These are phyloP conservation scores for Lasiommata megera DNA, from an alignment of 2,888 invertebrate genomes.

Conservation along the genomic window DNA sequence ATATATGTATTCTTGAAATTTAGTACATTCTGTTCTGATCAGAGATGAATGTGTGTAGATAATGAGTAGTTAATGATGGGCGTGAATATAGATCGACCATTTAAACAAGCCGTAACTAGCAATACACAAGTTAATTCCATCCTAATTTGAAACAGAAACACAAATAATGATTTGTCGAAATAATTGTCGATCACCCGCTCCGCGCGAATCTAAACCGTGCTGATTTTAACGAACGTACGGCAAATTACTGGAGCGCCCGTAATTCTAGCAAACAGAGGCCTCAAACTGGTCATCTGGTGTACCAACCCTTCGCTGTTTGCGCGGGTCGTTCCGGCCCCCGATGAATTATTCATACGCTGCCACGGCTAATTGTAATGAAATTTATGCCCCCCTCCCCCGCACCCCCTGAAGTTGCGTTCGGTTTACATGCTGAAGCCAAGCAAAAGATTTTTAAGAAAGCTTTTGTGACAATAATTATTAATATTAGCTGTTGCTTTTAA, in stretches of 20 bases:
- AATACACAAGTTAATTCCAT: not conserved
- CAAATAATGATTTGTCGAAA: slow-evolving; percentile 3
- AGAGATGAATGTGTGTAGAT: too few species aligned
- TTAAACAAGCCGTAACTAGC: not conserved
- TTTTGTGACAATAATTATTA: not conserved
- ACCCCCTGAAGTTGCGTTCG: slow-evolving; percentile 26
- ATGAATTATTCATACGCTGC: slow-evolving; percentile 74
- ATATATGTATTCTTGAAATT: too few species aligned
- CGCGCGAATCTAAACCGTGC: slow-evolving; percentile 35
- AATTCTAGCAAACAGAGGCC: slow-evolving; percentile 55
- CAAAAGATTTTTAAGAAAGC: not conserved
- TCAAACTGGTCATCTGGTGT: slow-evolving; percentile 55
- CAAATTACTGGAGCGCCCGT: slow-evolving; percentile 54
- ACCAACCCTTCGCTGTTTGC: slow-evolving; percentile 75
- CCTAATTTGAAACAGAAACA: slow-evolving; percentile 16
- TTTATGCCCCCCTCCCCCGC: slow-evolving; percentile 60
- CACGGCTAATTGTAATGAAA: slow-evolving; percentile 80
- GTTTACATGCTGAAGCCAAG: slow-evolving; percentile 37
- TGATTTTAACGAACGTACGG: slow-evolving; percentile 52
- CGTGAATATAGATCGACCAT: not conserved
- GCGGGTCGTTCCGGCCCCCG: slow-evolving; percentile 50
- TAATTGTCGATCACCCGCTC: slow-evolving; percentile 15
- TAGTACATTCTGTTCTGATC: too few species aligned
- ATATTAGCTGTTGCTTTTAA: too few species aligned
- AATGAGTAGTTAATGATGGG: too few species aligned